A percentile compares a stretch with the other conserved stretches of the same genome.
phyloP scores from a whole-genome alignment of 2,113 vertebrate species.

The Andinoacara biseriatus region DNA sequence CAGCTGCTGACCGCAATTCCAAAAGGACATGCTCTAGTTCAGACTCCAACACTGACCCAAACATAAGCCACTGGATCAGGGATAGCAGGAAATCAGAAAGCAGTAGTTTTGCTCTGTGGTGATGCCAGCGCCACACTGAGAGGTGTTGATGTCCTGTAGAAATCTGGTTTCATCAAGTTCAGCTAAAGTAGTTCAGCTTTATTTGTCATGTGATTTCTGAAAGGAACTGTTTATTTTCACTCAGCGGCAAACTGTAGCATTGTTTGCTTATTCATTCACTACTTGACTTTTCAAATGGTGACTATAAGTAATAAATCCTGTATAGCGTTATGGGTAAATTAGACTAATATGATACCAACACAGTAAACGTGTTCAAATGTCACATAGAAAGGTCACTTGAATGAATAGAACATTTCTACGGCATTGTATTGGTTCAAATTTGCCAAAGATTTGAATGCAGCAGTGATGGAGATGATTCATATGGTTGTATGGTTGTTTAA shows the following conservation, averaged over 20 bases:
- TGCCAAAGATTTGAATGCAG: background rate
- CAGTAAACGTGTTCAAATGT: background rate
- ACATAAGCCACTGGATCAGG: constrained; percentile 70
- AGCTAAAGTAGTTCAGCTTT: constrained; percentile 14
- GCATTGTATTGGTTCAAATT: background rate
- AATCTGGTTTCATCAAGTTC: constrained; percentile 48
- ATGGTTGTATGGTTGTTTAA: background rate
- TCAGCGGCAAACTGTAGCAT: background rate
- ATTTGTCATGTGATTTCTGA: constrained; percentile 16
- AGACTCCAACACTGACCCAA: constrained; percentile 63
- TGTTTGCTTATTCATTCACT: background rate
- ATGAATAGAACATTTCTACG: background rate
- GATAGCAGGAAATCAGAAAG: constrained; percentile 51
- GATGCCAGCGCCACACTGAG: constrained; percentile 27
- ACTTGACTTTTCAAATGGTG: background rate
- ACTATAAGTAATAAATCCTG: background rate
- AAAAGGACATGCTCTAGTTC: constrained; percentile 73
- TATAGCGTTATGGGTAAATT: background rate
- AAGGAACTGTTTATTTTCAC: constrained; percentile 18
- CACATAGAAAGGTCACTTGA: background rate
- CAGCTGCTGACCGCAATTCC: constrained; percentile 79
- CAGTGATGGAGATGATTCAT: background rate
- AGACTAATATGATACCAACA: background rate
- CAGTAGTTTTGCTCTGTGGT: constrained; percentile 22
- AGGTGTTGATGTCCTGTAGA: constrained; percentile 12